Base-by-base conservation (phyloP, 2,113 vertebrate species). In the Atractosteus spatula region DNA sequence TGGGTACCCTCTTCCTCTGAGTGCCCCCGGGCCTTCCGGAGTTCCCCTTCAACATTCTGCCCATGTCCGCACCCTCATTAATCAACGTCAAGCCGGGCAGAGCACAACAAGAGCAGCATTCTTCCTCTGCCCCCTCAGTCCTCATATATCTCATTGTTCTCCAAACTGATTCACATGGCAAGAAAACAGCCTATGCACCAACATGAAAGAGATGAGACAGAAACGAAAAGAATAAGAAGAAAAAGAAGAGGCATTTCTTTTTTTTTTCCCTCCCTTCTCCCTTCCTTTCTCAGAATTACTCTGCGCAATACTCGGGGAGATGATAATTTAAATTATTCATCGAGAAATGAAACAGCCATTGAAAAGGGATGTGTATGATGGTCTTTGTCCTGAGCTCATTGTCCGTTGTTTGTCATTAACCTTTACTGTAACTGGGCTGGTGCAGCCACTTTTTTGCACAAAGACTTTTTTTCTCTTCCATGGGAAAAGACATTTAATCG, bases 311-410 rank as follows among this genome's bases (percentile, higher is more conserved):
- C 88, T 86, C 79, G 8, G 91, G 88, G 89, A 82, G 74, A 93
- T 90, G 88, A 91, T 93, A 89, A 89, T 92, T 95, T 93, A 91
- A 94, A 95, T 95, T 95, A 96, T 96, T 95, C 92, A 95, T 95
- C 91, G 87, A 94, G 87, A 94, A 89, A 91, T 91, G 93, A 93
- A 95, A 94, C 89, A 87, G 89, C 91, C 92, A 94, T 94, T 95
- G 92, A 94, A 84, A 86, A 75, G 82, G 81, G 76, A 84, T 84
- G 87, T 96, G 91, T 94, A 94, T 95, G 88, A 93, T 91, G 88
- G 82, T 91, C 93, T 96, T 95, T 98, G 95, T 97, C 90, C 90
- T 82, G 82, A 83, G 81, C 63, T 86, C 85, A 92, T 95, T 93
- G 94, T 95, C 91, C 90, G 88, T 89, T 94, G 93, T 94, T 94